Evolutionary conservation across 1,140 invertebrate genomes (phyloP).

Genomic region (Drosophila triauraria): DNA sequence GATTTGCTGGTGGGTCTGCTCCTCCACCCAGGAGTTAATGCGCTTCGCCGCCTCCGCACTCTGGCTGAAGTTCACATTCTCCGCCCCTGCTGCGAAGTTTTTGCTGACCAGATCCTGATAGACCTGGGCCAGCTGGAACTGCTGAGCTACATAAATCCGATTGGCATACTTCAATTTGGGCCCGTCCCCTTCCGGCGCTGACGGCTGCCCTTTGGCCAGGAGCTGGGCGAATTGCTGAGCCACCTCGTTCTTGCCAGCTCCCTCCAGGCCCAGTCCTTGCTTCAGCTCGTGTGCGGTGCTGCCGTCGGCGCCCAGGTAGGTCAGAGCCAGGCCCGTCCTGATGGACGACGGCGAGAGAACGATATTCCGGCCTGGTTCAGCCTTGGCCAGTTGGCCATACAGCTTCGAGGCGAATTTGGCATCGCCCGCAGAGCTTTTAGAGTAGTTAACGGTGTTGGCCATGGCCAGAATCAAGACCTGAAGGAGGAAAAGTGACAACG

Average conservation of each 20-base stretch:
- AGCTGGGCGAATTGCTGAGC: conserved; percentile 38
- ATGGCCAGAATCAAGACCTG: conserved; percentile 22
- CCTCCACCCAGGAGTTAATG: conserved; percentile 87
- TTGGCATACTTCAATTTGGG: conserved; percentile 53
- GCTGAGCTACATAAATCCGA: conserved; percentile 55
- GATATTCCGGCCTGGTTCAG: conserved; percentile 82
- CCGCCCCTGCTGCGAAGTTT: conserved; percentile 58
- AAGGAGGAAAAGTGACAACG: conserved; percentile 9
- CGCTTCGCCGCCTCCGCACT: conserved; percentile 64
- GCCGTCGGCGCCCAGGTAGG: conserved; percentile 86
- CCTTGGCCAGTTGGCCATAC: conserved; percentile 32
- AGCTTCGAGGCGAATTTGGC: conserved; percentile 47
- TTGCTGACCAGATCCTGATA: conserved; percentile 45
- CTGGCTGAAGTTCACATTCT: conserved; percentile 85
- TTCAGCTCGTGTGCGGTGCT: conserved; percentile 86
- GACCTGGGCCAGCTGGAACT: conserved; percentile 24
- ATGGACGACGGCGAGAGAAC: conserved; percentile 87
- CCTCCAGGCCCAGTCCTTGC: conserved; percentile 75
- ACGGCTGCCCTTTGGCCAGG: conserved; percentile 15
- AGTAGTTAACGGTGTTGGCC: conserved; percentile 13
- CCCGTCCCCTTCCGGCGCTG: background rate
- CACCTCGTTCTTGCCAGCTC: conserved; percentile 30
- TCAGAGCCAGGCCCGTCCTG: conserved; percentile 86
- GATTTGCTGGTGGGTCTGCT: conserved; percentile 87
- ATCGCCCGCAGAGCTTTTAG: conserved; percentile 11